A percentile compares a stretch with the other conserved stretches of the same genome.
phyloP scores from a whole-genome alignment of 2,113 vertebrate genomes.

The Panthera leo region DNA sequence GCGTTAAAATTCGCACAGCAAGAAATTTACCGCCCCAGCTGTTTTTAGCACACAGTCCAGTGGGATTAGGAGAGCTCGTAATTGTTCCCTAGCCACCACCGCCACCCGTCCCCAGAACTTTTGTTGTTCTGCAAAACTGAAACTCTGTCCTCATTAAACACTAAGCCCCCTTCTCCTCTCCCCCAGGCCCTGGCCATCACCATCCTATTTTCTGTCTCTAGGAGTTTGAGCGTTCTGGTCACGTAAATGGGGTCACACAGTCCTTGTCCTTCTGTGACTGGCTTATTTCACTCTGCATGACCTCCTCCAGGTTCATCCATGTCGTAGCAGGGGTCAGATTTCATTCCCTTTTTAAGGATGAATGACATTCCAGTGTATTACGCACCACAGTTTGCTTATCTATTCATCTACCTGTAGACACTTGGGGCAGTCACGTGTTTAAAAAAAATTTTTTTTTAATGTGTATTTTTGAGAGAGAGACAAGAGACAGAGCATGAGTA shows the following conservation, averaged over 20 bases:
- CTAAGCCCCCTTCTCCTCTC: not conserved
- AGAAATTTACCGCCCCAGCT: not conserved
- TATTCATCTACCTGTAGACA: not conserved
- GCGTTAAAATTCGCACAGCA: not conserved
- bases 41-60: not conserved
- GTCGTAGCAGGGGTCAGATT: not conserved
- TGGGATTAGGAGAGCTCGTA: no score
- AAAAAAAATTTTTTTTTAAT: no score
- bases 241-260: no score
- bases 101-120: not conserved
- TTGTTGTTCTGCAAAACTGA: not conserved
- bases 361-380: not conserved
- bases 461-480: no score
- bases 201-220: not conserved
- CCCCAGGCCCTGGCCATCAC: not conserved
- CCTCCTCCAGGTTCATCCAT: not conserved
- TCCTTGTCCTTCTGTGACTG: not conserved
- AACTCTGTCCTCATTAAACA: no score
- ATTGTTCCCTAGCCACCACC: fast-evolving
- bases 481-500: no score
- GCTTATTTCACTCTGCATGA: not conserved
- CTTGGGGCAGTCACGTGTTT: no score
- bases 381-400: not conserved
- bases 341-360: not conserved
- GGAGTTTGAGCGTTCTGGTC: not conserved